A percentile compares a stretch with the other conserved stretches of the same genome.
Evolutionary conservation across 2,113 vertebrate genomes (phyloP).

Genomic region (Channa argus): DNA sequence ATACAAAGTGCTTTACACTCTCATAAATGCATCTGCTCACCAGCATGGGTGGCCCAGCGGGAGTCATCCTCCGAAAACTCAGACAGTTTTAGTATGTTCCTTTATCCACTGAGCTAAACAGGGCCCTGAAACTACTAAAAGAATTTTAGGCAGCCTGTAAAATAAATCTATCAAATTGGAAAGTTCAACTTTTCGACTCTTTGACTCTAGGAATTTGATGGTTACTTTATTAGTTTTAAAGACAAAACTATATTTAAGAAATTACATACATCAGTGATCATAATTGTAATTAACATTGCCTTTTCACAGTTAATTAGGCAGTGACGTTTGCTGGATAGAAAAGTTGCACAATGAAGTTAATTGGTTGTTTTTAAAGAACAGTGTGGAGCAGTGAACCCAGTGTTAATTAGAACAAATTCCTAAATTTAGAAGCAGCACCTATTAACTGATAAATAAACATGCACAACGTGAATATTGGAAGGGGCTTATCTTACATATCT

Average conservation of each 20-base stretch:
- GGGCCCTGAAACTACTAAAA: neutral
- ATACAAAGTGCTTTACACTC: conserved; percentile 17
- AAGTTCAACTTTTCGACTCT: no score
- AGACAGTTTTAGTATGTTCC: neutral
- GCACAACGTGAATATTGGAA: neutral
- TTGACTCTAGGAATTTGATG: no score
- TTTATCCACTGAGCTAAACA: neutral
- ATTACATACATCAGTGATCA: neutral
- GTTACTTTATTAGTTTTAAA: neutral
- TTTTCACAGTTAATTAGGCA: conserved; percentile 34
- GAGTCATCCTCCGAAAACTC: conserved; percentile 4
- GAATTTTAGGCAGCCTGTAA: no score
- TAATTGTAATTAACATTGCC: conserved; percentile 10
- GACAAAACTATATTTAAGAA: neutral
- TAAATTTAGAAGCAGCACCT: conserved; percentile 3
- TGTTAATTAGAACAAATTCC: neutral
- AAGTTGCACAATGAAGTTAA: neutral
- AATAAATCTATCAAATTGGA: neutral
- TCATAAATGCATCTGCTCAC: conserved; percentile 19
- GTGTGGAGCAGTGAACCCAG: neutral
- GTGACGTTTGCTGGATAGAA: no score
- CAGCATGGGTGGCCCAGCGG: conserved; percentile 2
- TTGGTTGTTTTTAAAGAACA: conserved; percentile 17
- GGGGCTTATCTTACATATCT: neutral
- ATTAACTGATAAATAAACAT: neutral